Conservation (phyloP, 2,888 invertebrate species). For the Priocnemis perturbator region DNA sequence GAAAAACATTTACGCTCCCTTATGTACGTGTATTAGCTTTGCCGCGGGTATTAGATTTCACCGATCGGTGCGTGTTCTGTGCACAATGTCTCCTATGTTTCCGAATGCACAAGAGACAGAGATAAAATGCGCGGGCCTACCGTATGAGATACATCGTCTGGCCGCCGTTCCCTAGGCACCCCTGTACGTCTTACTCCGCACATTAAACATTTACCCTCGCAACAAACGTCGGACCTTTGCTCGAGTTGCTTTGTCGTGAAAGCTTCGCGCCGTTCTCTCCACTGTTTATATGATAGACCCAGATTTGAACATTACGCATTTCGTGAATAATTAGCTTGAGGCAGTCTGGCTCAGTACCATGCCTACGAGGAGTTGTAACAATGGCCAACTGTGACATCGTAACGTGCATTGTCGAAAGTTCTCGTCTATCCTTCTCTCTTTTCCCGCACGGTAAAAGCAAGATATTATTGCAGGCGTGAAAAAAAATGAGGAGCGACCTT, state of each 20-base stretch:
- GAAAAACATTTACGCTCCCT: too few species aligned
- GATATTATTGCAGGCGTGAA: too few species aligned
- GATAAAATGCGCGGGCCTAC: conserved; percentile 4
- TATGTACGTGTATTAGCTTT: too few species aligned
- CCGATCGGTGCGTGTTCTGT: background rate
- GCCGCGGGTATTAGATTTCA: background rate
- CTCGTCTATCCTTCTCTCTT: too few species aligned
- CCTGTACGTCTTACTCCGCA: conserved; percentile 34
- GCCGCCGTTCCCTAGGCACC: conserved; percentile 26
- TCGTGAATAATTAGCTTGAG: too few species aligned
- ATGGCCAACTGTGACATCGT: too few species aligned
- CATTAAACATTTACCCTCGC: conserved; percentile 44
- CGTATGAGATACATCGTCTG: conserved; percentile 36
- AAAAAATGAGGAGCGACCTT: too few species aligned
- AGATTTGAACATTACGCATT: background rate
- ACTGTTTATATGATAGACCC: background rate
- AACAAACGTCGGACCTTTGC: conserved; percentile 32
- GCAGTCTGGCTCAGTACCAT: too few species aligned
- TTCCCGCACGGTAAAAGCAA: too few species aligned
- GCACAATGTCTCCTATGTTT: background rate
- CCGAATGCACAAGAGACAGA: background rate
- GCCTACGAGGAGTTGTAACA: too few species aligned
- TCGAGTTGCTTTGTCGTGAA: conserved; percentile 23
- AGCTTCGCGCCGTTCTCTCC: conserved; percentile 7
- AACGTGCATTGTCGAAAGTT: too few species aligned